These are phyloP conservation scores for Paralichthys olivaceus DNA, from an alignment of 2,113 vertebrate species.

Conservation along the genomic window DNA sequence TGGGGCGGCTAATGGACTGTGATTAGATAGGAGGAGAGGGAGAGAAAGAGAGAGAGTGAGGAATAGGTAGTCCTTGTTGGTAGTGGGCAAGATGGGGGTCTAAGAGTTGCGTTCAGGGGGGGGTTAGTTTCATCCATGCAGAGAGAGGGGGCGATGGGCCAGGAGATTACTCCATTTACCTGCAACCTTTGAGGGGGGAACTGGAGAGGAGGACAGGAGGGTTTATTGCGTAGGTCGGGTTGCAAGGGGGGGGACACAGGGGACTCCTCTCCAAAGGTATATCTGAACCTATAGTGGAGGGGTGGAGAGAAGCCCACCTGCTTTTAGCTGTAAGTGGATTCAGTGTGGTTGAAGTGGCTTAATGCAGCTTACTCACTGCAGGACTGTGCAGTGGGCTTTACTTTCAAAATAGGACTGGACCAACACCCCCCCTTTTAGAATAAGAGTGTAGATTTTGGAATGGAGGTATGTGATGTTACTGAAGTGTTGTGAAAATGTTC, in stretches of 20 bases:
- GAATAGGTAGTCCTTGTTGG: slow-evolving; percentile 49
- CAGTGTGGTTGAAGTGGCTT: slow-evolving; percentile 63
- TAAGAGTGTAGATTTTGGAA: not conserved
- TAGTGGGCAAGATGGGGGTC: slow-evolving; percentile 48
- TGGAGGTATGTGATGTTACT: not conserved
- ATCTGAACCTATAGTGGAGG: slow-evolving; percentile 51
- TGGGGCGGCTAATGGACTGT: slow-evolving; percentile 83
- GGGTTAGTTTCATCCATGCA: slow-evolving; percentile 73
- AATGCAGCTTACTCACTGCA: slow-evolving; percentile 45
- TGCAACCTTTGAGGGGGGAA: slow-evolving; percentile 73
- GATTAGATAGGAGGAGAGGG: slow-evolving; percentile 79
- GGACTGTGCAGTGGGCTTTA: slow-evolving; percentile 3
- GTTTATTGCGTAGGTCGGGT: slow-evolving; percentile 55
- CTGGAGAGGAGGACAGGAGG: slow-evolving; percentile 48
- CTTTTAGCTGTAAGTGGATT: slow-evolving; percentile 73
- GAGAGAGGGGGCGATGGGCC: slow-evolving; percentile 68
- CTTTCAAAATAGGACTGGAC: slow-evolving; percentile 15
- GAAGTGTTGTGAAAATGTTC: not conserved
- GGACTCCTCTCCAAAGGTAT: slow-evolving; percentile 70
- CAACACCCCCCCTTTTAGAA: not conserved
- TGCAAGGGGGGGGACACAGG: slow-evolving; percentile 52
- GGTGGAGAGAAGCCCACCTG: slow-evolving; percentile 66
- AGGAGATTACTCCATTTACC: slow-evolving; percentile 78
- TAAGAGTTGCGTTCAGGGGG: slow-evolving; percentile 31
- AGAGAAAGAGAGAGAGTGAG: slow-evolving; percentile 37